A percentile compares a stretch with the other conserved stretches of the same genome.
Conservation (phyloP, 2,113 vertebrate species). For the Bubo scandiacus region DNA sequence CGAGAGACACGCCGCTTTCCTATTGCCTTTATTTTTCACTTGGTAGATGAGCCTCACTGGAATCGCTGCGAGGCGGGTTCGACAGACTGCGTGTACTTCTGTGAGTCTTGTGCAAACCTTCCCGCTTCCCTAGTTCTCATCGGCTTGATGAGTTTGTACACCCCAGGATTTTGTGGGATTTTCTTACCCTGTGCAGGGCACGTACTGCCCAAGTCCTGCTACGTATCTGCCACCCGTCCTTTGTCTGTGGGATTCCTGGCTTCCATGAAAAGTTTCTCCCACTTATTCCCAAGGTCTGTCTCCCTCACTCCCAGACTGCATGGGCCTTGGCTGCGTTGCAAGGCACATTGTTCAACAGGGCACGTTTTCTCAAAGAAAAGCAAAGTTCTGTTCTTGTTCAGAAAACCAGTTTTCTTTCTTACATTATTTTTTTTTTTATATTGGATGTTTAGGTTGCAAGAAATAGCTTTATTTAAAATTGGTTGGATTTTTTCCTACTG, state of each 20-base stretch:
- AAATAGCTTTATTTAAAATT: not conserved
- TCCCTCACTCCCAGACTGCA: not conserved
- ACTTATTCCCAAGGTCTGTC: not conserved
- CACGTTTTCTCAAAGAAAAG: not conserved
- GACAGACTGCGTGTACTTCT: not conserved
- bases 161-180: not conserved
- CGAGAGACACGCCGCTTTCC: too few relatives aligned
- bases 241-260: not conserved
- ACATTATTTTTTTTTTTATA: not conserved
- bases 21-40: not conserved
- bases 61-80: not conserved
- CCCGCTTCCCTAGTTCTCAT: not conserved
- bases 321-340: not conserved
- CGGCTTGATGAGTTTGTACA: not conserved
- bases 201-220: not conserved
- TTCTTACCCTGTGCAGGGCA: not conserved
- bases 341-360: not conserved
- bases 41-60: not conserved
- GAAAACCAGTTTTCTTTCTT: not conserved
- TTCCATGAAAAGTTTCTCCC: not conserved
- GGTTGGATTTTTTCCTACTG: not conserved
- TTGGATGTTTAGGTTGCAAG: not conserved
- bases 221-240: not conserved
- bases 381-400: not conserved
- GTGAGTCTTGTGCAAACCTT: not conserved